Percentiles rank a stretch among this genome's conserved stretches.
Evolutionary conservation across 2,888 invertebrate genomes (phyloP).

Genomic region (Nymphalis polychloros): DNA sequence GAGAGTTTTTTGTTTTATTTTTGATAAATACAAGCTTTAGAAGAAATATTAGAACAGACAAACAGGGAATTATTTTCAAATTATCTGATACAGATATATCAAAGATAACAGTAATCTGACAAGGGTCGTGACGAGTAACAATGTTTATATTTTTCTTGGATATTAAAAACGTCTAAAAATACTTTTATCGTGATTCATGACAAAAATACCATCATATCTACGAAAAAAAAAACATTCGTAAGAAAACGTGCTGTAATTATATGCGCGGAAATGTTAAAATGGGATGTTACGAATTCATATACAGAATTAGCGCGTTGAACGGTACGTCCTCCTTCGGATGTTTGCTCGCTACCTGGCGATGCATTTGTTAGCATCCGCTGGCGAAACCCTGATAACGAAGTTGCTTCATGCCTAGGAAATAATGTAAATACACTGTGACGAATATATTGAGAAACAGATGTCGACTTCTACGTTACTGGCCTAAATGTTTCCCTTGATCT

Average conservation of each 20-base stretch:
- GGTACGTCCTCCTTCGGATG: conserved; percentile 41
- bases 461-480: conserved; percentile 10
- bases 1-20: not conserved
- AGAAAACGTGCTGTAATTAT: conserved; percentile 11
- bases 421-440: conserved; percentile 45
- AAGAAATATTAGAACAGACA: too few species aligned
- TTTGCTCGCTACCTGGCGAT: conserved; percentile 47
- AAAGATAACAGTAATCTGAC: conserved; percentile 2
- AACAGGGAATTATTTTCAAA: not conserved
- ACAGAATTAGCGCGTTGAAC: conserved; percentile 14
- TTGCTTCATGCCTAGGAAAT: conserved; percentile 47
- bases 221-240: not conserved
- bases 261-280: conserved; percentile 13
- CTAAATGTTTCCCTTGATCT: conserved; percentile 13
- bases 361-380: conserved; percentile 49
- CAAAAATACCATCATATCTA: not conserved
- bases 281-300: conserved; percentile 16
- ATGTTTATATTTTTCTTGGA: not conserved
- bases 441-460: conserved; percentile 27
- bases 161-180: not conserved
- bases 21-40: not conserved
- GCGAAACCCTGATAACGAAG: conserved; percentile 56
- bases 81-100: conserved; percentile 5
- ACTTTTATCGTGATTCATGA: conserved; percentile 15
- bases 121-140: not conserved